Evolutionary conservation across 2,888 invertebrate genomes (phyloP).

Genomic region (Metallyticus violacea): DNA sequence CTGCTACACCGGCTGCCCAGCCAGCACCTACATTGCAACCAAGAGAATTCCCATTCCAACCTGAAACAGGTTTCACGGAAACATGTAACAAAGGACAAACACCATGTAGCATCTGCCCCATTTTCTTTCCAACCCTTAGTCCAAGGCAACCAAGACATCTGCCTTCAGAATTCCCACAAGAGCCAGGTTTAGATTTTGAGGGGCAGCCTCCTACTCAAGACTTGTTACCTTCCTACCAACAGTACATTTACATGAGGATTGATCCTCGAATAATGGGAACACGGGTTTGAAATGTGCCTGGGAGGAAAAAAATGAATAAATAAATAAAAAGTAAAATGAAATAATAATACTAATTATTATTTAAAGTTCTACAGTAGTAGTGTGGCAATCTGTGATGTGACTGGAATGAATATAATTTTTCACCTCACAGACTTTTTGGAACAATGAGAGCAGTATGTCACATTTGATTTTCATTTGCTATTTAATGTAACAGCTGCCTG

Average conservation of each 20-base stretch:
- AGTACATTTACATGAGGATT: conserved; percentile 28
- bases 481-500: background rate
- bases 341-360: background rate
- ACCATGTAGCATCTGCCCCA: background rate
- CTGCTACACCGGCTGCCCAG: background rate
- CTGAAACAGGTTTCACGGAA: background rate
- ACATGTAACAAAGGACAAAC: background rate
- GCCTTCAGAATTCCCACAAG: background rate
- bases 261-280: conserved; percentile 26
- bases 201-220: conserved; percentile 8
- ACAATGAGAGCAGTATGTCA: background rate
- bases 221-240: conserved; percentile 26
- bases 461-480: background rate
- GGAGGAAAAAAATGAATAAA: background rate
- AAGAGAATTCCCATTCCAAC: background rate
- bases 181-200: background rate
- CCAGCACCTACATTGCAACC: background rate
- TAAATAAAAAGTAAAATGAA: background rate
- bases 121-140: conserved; percentile 1
- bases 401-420: background rate
- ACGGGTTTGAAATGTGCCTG: conserved; percentile 11
- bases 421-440: background rate
- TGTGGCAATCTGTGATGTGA: conserved; percentile 15
- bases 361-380: background rate
- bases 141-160: conserved; percentile 10